Conservation (phyloP, 2,113 vertebrate species). For the Anas platyrhynchos region DNA sequence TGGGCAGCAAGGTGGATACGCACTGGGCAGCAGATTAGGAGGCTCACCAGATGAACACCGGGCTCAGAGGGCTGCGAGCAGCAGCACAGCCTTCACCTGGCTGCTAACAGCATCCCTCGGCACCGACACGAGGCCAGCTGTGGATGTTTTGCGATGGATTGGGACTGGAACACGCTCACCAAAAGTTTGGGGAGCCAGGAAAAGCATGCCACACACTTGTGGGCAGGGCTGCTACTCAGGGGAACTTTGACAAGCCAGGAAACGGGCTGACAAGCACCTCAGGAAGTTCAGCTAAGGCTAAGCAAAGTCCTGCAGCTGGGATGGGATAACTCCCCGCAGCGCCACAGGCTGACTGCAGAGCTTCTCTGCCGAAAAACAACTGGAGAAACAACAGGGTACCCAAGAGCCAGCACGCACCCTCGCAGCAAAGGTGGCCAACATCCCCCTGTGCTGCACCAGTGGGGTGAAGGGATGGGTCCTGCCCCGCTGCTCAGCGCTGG, state of each 20-base stretch:
- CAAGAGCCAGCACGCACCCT: neutral
- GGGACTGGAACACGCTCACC: neutral
- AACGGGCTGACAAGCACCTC: neutral
- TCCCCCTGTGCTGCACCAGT: rapidly evolving
- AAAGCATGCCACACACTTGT: neutral
- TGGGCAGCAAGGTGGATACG: neutral
- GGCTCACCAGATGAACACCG: rapidly evolving
- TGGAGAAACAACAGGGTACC: neutral
- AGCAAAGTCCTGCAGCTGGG: neutral
- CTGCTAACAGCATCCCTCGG: neutral
- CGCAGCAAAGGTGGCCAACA: neutral
- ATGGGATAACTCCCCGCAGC: neutral
- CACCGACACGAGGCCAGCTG: neutral
- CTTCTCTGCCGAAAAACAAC: neutral
- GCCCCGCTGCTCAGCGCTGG: neutral
- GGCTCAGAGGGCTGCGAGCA: neutral
- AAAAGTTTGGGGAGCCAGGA: neutral
- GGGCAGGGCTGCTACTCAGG: neutral
- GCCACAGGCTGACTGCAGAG: neutral
- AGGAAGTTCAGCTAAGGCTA: neutral
- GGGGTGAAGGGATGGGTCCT: rapidly evolving
- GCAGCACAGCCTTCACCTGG: neutral
- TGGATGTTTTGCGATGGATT: neutral
- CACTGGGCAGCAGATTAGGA: neutral
- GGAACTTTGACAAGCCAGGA: neutral